Evolutionary conservation across 2,797 vertebrate species (phyloP).

Genomic region (Galagoides demidoff): DNA sequence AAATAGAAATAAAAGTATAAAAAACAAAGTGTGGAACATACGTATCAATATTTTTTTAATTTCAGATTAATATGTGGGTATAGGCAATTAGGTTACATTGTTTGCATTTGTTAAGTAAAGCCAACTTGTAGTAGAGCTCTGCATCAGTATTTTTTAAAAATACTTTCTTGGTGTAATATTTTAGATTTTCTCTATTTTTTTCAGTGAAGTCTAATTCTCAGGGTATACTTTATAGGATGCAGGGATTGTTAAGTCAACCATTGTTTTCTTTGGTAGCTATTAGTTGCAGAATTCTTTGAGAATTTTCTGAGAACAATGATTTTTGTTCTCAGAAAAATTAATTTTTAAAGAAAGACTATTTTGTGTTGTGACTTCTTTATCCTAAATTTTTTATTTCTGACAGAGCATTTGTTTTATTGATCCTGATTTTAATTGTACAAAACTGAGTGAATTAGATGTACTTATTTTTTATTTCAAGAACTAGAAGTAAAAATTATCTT

Average conservation of each 20-base stretch:
- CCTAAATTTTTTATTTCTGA: slow-evolving; percentile 21
- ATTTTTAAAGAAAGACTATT: slow-evolving; percentile 14
- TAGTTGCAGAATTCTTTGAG: neutral
- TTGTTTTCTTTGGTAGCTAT: slow-evolving; percentile 7
- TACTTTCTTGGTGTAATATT: neutral
- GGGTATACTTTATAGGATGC: neutral
- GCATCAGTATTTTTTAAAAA: neutral
- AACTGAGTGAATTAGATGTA: slow-evolving; percentile 19
- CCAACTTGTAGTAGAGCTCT: too few species aligned
- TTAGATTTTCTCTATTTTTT: neutral
- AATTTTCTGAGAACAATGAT: neutral
- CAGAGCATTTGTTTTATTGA: slow-evolving; percentile 29
- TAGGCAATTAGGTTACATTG: too few species aligned
- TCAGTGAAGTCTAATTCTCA: neutral
- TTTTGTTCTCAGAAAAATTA: neutral
- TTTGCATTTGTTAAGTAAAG: too few species aligned
- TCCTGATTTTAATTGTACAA: slow-evolving; percentile 41
- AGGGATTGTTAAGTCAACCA: neutral
- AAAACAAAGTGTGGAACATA: neutral
- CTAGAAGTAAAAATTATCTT: slow-evolving; percentile 32
- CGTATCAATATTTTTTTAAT: neutral
- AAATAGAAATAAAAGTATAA: neutral
- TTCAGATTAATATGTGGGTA: too few species aligned
- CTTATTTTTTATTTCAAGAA: neutral
- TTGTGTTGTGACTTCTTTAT: neutral